phyloP scores from a whole-genome alignment of 2,797 vertebrate species.

The Lutjanus argentimaculatus region DNA sequence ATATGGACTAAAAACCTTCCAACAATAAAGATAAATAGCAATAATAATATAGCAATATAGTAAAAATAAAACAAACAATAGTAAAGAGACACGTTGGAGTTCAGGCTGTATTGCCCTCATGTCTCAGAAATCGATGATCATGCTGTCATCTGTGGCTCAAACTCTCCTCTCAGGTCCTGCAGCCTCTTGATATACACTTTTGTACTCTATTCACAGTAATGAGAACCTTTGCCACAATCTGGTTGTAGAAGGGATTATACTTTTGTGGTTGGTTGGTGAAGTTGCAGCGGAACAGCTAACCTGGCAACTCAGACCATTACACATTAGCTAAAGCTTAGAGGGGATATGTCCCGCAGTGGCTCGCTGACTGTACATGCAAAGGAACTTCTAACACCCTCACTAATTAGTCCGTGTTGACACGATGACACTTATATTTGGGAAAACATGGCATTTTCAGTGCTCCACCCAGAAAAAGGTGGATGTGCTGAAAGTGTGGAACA shows the following conservation, averaged over 20 bases:
- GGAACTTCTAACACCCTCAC: slow-evolving; percentile 45
- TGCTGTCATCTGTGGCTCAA: slow-evolving; percentile 61
- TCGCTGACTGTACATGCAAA: slow-evolving; percentile 17
- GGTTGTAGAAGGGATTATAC: slow-evolving; percentile 31
- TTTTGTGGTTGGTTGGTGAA: slow-evolving; percentile 29
- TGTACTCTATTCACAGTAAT: slow-evolving; percentile 30
- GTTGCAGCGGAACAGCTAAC: slow-evolving; percentile 37
- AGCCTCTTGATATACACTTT: slow-evolving; percentile 33
- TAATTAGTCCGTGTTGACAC: slow-evolving; percentile 58
- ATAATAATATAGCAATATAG: too few relatives aligned
- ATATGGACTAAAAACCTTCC: too few relatives aligned
- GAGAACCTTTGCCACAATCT: slow-evolving; percentile 36
- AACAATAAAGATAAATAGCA: too few relatives aligned
- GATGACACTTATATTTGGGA: slow-evolving; percentile 47
- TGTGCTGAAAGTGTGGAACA: slow-evolving; percentile 22
- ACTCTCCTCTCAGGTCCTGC: slow-evolving; percentile 46
- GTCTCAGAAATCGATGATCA: slow-evolving; percentile 64
- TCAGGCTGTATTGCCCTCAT: slow-evolving; percentile 37
- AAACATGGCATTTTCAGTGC: slow-evolving; percentile 53
- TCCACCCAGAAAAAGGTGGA: slow-evolving; percentile 50
- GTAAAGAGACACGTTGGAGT: not conserved
- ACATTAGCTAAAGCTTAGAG: slow-evolving; percentile 47
- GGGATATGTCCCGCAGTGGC: slow-evolving; percentile 47
- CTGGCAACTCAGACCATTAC: slow-evolving; percentile 46
- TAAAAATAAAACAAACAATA: too few relatives aligned